These are phyloP conservation scores for Amblyopsis rosae DNA, from an alignment of 2,113 vertebrate genomes.

Conservation along the genomic window DNA sequence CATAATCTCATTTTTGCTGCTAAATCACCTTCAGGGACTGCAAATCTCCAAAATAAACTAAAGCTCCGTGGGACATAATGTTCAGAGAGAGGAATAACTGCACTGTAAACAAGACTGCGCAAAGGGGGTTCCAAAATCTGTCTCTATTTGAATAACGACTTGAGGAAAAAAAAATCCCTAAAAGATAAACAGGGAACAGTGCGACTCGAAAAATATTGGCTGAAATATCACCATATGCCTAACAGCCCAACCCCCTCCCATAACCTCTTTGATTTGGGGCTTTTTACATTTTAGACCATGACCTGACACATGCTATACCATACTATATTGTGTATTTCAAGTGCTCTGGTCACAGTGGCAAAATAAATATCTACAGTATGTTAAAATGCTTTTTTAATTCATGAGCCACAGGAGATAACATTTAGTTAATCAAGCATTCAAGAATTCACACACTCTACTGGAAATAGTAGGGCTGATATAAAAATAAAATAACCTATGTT, in stretches of 20 bases:
- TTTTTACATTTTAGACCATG: too few species aligned
- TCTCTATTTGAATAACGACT: constrained; percentile 59
- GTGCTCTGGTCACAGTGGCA: too few species aligned
- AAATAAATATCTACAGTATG: too few species aligned
- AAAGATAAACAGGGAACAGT: constrained; percentile 10
- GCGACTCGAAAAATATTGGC: constrained; percentile 1
- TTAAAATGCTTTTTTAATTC: too few species aligned
- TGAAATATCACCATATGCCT: constrained; percentile 26
- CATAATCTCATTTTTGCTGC: constrained; percentile 78
- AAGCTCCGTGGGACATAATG: constrained; percentile 61
- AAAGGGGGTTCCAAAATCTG: constrained; percentile 48
- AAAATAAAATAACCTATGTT: too few species aligned
- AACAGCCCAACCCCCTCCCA: background rate
- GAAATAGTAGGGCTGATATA: too few species aligned
- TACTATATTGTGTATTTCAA: too few species aligned
- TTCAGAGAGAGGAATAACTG: constrained; percentile 57
- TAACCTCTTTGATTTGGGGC: constrained; percentile 11
- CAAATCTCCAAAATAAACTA: constrained; percentile 70
- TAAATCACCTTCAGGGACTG: constrained; percentile 78
- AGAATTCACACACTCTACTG: too few species aligned
- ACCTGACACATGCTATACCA: too few species aligned
- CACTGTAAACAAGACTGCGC: constrained; percentile 62
- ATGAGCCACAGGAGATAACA: too few species aligned
- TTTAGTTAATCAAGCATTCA: too few species aligned
- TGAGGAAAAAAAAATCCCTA: constrained; percentile 11